Conservation (phyloP, 2,113 vertebrate genomes). For the Lophochroa leadbeateri region DNA sequence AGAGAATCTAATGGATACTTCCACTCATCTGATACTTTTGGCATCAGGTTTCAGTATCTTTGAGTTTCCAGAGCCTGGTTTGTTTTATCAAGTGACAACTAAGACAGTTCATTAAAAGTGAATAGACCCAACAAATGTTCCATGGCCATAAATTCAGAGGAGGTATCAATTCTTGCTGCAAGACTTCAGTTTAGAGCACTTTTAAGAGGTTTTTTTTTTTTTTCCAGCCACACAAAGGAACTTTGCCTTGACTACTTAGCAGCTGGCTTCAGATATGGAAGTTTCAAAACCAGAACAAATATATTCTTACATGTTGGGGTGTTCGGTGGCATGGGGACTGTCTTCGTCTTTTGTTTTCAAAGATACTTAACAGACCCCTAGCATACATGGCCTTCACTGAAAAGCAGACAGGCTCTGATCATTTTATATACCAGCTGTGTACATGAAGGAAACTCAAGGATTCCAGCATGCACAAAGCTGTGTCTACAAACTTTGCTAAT, state of each 20-base stretch:
- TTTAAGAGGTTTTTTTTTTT: background rate
- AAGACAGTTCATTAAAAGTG: background rate
- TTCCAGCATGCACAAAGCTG: background rate
- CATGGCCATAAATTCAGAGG: background rate
- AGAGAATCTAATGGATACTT: background rate
- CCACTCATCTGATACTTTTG: background rate
- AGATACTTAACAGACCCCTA: background rate
- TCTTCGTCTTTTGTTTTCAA: background rate
- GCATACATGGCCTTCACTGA: background rate
- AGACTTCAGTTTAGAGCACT: background rate
- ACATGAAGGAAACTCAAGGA: background rate
- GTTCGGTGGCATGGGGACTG: accelerated
- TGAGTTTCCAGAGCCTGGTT: background rate
- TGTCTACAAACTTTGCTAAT: background rate
- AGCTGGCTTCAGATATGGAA: background rate
- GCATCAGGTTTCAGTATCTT: background rate
- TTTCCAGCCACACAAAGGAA: background rate
- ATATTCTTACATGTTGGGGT: background rate
- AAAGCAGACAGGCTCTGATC: background rate
- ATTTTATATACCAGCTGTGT: background rate
- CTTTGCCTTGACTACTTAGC: background rate
- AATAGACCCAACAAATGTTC: background rate
- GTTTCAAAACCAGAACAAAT: background rate
- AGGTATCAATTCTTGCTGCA: background rate
- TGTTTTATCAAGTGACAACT: background rate